Evolutionary conservation across 2,888 invertebrate genomes (phyloP), one percentile per base, ranked within the genome.

Genomic region (Adelognathus sp.): DNA sequence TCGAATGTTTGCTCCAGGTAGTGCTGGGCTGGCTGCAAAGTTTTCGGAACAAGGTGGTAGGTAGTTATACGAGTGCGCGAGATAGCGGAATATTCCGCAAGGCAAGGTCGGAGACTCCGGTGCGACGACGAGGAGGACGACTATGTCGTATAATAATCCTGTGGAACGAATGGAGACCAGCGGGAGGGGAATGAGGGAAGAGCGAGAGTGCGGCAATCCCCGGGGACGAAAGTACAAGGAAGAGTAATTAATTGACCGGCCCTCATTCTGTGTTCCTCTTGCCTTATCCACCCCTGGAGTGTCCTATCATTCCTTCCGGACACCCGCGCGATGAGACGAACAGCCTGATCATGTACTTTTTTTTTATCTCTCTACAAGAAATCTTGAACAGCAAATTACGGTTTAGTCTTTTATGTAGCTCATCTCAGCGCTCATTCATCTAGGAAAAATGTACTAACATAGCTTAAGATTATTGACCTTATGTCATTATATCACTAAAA

Each of bases 191-290:
- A 56, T 46, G 46, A 44, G 56, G 56, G 16, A 63, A 54, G 60
- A 36, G 69, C 41, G 66, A 60, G 71, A 66, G 52, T 44, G 56
- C 50, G 24, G 73, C 73, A 78, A 74, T 79, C 79, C 71, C 79
- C 50, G 44, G 72, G 60, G 77, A 76, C 73, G 54, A 79, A 73
- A 76, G 81, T 78, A 81, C 81, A 81, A 73, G 78, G 76, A 72
- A 76, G 81, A 76, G 81, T 81, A 81, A 81, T 81, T 79, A 81
- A 81, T 81, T 78, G 81, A 78, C 76, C 67, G 63, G 77, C 63
- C 66, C 61, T 33, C 72, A 18, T 33, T 66, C 73, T 60, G 67
- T 39, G 39, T 41, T 63, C 71, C 50, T 66, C 61, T 52, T 24
- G 64, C 58, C 60, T 77, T 56, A 61, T 67, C 67, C 67, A 46